Conservation (phyloP, 2,888 invertebrate genomes). For the Osedax fenrisi region DNA sequence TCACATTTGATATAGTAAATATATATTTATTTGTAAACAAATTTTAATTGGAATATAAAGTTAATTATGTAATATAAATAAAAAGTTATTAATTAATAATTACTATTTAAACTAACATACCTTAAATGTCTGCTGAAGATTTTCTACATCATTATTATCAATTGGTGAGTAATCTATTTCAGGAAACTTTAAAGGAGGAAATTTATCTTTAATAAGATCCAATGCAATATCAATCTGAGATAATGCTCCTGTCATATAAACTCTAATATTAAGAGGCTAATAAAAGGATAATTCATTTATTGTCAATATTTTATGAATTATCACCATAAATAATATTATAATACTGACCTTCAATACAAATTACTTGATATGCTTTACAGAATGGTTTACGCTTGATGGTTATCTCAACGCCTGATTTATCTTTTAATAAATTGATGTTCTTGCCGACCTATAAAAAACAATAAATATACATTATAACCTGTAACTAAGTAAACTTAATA, state of each 20-base stretch:
- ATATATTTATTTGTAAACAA: no score
- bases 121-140: constrained; percentile 39
- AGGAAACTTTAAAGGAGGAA: constrained; percentile 66
- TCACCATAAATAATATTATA: neutral
- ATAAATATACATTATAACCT: neutral
- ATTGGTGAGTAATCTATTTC: constrained; percentile 31
- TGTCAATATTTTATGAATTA: neutral
- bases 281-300: neutral
- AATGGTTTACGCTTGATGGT: constrained; percentile 67
- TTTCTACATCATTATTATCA: neutral
- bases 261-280: neutral
- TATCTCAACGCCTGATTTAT: constrained; percentile 62
- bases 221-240: constrained; percentile 66
- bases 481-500: neutral
- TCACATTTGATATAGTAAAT: no score
- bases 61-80: no score
- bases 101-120: no score
- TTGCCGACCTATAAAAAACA: constrained; percentile 55
- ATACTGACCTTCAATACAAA: constrained; percentile 65
- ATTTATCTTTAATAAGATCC: constrained; percentile 67
- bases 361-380: constrained; percentile 65
- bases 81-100: no score
- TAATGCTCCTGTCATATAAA: neutral
- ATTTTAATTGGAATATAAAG: no score
- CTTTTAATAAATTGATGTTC: constrained; percentile 67